Percentiles rank a stretch among this genome's conserved stretches.
phyloP scores from a whole-genome alignment of 2,113 vertebrate species.

The Pseudopipra pipra region DNA sequence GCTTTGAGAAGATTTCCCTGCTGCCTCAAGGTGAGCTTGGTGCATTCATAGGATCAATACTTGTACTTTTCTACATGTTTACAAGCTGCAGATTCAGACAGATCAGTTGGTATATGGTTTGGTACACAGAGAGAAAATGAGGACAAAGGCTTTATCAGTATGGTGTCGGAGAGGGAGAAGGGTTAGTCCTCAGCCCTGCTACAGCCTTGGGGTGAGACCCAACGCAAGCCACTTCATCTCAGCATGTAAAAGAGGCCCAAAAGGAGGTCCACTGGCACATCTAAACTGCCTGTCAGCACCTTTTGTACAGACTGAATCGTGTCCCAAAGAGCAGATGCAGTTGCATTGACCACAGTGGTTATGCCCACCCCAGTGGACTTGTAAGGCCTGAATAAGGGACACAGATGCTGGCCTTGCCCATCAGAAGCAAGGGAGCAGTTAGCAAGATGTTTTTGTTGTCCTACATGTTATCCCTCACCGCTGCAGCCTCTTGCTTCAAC shows the following conservation, averaged over 20 bases:
- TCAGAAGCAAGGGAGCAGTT: neutral
- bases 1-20: neutral
- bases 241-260: neutral
- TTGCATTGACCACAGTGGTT: neutral
- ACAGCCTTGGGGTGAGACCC: neutral
- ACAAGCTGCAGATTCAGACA: neutral
- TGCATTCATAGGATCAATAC: neutral
- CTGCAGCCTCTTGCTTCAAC: neutral
- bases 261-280: neutral
- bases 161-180: neutral
- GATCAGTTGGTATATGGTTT: neutral
- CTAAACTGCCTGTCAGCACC: neutral
- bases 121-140: neutral
- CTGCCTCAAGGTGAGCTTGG: neutral
- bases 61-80: neutral
- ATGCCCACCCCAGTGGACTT: rapidly evolving
- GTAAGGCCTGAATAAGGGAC: neutral
- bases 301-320: neutral
- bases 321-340: neutral
- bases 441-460: neutral
- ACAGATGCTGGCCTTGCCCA: neutral
- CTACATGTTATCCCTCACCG: neutral
- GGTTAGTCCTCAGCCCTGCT: neutral
- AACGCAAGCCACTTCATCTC: neutral
- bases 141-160: neutral